These are phyloP conservation scores for Mormyrus iriodes DNA, from an alignment of 2,113 vertebrate genomes.

Conservation along the genomic window DNA sequence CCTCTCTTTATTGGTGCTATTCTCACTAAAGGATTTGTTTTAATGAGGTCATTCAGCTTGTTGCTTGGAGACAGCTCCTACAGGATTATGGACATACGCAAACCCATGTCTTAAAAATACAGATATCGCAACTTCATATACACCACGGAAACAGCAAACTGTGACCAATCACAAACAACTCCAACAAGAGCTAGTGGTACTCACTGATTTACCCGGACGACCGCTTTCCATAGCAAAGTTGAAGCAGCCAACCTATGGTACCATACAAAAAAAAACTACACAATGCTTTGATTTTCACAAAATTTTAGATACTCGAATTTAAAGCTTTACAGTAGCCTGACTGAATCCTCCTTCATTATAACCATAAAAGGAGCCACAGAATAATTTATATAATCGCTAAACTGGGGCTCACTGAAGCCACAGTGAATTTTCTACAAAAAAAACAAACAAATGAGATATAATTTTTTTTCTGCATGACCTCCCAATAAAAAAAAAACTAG, in stretches of 20 bases:
- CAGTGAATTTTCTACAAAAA: background rate
- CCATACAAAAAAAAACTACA: background rate
- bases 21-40: background rate
- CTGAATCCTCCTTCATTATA: background rate
- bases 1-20: background rate
- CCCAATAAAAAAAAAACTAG: background rate
- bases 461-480: background rate
- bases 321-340: background rate
- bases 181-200: background rate
- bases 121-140: background rate
- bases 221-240: background rate
- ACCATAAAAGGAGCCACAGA: background rate
- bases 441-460: background rate
- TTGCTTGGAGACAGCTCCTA: background rate
- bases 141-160: background rate
- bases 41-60: background rate
- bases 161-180: background rate
- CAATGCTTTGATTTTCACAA: background rate
- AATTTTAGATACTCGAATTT: constrained; percentile 1
- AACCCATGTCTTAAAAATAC: background rate
- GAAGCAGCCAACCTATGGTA: background rate
- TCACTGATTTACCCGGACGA: background rate
- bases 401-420: background rate
- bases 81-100: background rate
- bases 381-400: background rate